A percentile compares a stretch with the other conserved stretches of the same genome.
Evolutionary conservation across 64 coral and sea anemone genomes (phyloP).

Genomic region (Stichodactyla helianthus): DNA sequence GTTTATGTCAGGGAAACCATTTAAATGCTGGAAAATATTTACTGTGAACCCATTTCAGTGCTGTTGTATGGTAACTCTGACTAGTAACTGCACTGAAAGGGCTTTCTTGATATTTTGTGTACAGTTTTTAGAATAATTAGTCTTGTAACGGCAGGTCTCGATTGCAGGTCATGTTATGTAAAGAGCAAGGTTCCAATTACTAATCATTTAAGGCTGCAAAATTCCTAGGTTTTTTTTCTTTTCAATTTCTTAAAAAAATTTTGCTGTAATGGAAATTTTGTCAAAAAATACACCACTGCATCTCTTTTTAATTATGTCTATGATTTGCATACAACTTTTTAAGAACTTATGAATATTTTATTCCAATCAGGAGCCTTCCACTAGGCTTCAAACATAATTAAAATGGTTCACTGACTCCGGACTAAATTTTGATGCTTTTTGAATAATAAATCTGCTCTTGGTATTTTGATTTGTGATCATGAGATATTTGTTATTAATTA

Average conservation of each 20-base stretch:
- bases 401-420: neutral
- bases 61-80: neutral
- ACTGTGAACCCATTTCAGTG: neutral
- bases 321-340: conserved; percentile 30
- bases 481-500: neutral
- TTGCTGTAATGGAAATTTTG: neutral
- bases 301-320: neutral
- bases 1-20: neutral
- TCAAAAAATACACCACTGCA: neutral
- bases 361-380: conserved; percentile 1
- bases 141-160: neutral
- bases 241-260: neutral
- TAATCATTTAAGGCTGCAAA: neutral
- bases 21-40: neutral
- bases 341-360: conserved; percentile 14
- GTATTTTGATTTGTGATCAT: neutral
- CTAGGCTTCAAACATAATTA: neutral
- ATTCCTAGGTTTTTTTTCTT: neutral
- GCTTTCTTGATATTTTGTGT: conserved; percentile 3
- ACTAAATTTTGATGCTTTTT: neutral
- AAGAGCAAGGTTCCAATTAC: neutral
- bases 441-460: neutral
- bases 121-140: conserved; percentile 1
- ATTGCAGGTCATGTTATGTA: neutral
- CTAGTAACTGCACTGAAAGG: neutral